These are phyloP conservation scores for Argynnis bischoffii DNA, from an alignment of 2,888 invertebrate species.

Conservation along the genomic window DNA sequence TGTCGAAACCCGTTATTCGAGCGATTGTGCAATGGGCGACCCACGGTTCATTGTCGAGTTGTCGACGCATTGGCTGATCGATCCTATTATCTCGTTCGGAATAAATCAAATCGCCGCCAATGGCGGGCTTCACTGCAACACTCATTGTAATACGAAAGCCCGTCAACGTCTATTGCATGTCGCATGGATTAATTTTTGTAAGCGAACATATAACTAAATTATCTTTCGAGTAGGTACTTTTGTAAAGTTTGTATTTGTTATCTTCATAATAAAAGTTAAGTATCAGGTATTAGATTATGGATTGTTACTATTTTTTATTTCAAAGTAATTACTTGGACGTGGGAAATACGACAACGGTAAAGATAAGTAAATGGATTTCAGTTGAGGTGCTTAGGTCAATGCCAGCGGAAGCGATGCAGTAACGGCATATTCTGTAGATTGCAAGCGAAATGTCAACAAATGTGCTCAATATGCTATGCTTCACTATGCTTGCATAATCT, in stretches of 20 bases:
- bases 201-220: not conserved
- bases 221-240: not conserved
- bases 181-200: constrained; percentile 12
- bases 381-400: constrained; percentile 58
- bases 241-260: no score
- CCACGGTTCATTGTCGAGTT: constrained; percentile 73
- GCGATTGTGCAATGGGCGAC: constrained; percentile 66
- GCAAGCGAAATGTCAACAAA: constrained; percentile 66
- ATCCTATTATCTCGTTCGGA: constrained; percentile 58
- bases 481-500: constrained; percentile 35
- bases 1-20: constrained; percentile 62
- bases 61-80: constrained; percentile 63
- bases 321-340: not conserved
- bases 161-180: constrained; percentile 29
- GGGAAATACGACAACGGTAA: constrained; percentile 2
- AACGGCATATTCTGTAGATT: constrained; percentile 53
- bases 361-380: constrained; percentile 4
- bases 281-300: not conserved
- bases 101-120: constrained; percentile 40
- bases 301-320: not conserved
- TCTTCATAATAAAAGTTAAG: no score
- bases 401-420: constrained; percentile 63
- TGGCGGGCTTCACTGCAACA: constrained; percentile 34
- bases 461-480: constrained; percentile 38
- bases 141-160: constrained; percentile 32